These are phyloP conservation scores for Psittacara wagleri DNA, from an alignment of 2,113 vertebrate species.

Conservation along the genomic window DNA sequence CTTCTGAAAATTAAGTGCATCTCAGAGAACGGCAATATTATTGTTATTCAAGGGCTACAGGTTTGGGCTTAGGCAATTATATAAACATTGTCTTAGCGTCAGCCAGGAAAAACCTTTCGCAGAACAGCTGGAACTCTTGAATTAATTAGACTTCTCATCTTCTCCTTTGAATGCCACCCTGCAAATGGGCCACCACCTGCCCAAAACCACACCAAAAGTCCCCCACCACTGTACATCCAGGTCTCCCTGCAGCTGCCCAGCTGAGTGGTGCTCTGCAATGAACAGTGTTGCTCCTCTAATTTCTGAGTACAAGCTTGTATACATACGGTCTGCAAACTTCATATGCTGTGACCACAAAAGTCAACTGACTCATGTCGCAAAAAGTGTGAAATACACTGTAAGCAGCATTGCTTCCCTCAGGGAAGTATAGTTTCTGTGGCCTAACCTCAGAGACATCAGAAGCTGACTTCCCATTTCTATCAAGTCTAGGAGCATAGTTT, in stretches of 20 bases:
- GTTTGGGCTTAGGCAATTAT: slow-evolving; percentile 59
- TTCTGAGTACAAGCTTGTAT: neutral
- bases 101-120: slow-evolving; percentile 30
- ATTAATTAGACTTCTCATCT: slow-evolving; percentile 11
- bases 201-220: neutral
- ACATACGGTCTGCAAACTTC: neutral
- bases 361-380: neutral
- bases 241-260: neutral
- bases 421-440: neutral
- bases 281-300: neutral
- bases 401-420: neutral
- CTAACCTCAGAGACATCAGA: neutral
- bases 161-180: neutral
- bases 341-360: neutral
- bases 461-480: neutral
- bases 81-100: slow-evolving; percentile 27
- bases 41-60: slow-evolving; percentile 15
- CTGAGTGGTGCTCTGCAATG: neutral
- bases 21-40: slow-evolving; percentile 25
- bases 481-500: neutral
- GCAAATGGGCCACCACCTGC: neutral
- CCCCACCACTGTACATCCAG: neutral
- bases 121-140: slow-evolving; percentile 24
- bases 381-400: neutral
- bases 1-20: slow-evolving; percentile 52